phyloP scores from a whole-genome alignment of 2,113 vertebrate genomes.

The Microtus pennsylvanicus region DNA sequence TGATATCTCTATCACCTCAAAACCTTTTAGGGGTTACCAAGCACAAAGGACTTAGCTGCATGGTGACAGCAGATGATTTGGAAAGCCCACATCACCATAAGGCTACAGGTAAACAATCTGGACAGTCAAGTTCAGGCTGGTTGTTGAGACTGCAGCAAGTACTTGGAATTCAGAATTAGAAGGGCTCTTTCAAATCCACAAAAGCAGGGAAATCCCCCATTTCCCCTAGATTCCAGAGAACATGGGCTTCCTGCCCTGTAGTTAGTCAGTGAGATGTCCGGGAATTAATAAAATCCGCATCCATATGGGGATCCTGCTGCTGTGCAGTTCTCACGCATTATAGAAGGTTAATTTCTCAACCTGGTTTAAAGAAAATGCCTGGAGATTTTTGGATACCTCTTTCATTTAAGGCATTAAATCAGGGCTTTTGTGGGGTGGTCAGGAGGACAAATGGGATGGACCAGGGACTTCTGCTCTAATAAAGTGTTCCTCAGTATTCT shows the following conservation, averaged over 20 bases:
- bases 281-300: neutral
- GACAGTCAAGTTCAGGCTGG: neutral
- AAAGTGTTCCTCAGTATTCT: neutral
- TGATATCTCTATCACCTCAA: neutral
- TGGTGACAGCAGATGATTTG: neutral
- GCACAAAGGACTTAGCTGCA: neutral
- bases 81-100: accelerated
- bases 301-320: accelerated
- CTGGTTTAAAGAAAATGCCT: neutral
- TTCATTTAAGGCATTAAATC: neutral
- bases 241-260: neutral
- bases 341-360: neutral
- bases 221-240: neutral
- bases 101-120: neutral
- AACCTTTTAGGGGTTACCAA: neutral
- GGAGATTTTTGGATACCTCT: neutral
- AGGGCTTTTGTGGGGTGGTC: neutral
- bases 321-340: neutral
- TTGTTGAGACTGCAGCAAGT: accelerated
- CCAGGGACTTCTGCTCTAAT: neutral
- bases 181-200: neutral
- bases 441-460: neutral
- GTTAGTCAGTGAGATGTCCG: neutral
- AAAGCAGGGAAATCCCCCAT: neutral
- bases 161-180: neutral